Conservation (phyloP, 2,113 vertebrate species). For the Ammodramus savannarum region DNA sequence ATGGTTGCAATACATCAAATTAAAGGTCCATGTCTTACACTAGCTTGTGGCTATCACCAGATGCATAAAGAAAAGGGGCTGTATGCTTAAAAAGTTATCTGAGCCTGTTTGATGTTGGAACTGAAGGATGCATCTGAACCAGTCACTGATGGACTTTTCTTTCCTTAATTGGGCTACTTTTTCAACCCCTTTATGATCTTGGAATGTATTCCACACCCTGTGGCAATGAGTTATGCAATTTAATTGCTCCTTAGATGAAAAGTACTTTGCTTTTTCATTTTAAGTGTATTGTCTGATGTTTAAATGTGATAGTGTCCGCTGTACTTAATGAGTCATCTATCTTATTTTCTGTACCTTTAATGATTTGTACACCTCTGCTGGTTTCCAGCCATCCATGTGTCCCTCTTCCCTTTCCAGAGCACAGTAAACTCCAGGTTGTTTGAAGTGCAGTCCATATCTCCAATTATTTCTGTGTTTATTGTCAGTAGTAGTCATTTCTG, state of each 20-base stretch:
- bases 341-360: neutral
- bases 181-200: neutral
- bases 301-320: neutral
- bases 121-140: neutral
- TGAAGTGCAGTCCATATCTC: neutral
- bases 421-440: neutral
- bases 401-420: neutral
- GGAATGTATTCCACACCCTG: neutral
- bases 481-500: neutral
- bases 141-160: neutral
- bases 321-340: neutral
- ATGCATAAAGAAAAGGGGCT: neutral
- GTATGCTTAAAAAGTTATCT: neutral
- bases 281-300: neutral
- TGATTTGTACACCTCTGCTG: neutral
- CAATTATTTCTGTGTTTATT: neutral
- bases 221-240: neutral
- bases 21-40: neutral
- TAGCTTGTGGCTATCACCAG: neutral
- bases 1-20: neutral
- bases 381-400: neutral
- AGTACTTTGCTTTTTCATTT: neutral
- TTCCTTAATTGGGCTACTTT: neutral
- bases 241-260: conserved; percentile 8
- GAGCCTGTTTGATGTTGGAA: neutral